Percentiles rank a stretch among this genome's conserved stretches.
Conservation (phyloP, 2,797 vertebrate species). For the Lophius americanus region DNA sequence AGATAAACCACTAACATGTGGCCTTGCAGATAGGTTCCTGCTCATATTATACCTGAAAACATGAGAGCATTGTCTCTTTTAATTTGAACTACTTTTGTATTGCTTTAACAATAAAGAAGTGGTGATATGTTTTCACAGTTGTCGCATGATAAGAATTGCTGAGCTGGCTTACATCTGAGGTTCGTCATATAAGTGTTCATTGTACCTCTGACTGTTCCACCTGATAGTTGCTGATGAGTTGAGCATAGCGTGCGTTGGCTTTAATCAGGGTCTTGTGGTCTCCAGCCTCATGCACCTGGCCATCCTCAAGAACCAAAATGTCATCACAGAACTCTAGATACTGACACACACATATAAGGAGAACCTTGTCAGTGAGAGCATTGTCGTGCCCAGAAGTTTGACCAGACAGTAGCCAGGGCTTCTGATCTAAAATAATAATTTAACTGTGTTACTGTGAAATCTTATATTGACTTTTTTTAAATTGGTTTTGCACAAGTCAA, state of each 20-base stretch:
- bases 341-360: constrained; percentile 57
- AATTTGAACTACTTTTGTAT: not conserved
- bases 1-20: not conserved
- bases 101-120: constrained; percentile 4
- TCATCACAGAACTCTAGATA: constrained; percentile 88
- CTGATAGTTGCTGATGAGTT: constrained; percentile 81
- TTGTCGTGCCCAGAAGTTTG: not conserved
- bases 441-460: not conserved
- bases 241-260: constrained; percentile 76
- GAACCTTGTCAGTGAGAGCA: not conserved
- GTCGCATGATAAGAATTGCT: not conserved
- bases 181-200: not conserved
- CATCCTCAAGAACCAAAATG: constrained; percentile 84
- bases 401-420: not conserved
- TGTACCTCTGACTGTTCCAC: constrained; percentile 77
- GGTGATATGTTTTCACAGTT: not conserved
- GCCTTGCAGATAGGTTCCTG: not conserved
- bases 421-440: not conserved
- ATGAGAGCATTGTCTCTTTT: not conserved
- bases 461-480: not conserved
- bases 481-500: not conserved
- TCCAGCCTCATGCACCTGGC: constrained; percentile 82
- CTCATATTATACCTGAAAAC: not conserved
- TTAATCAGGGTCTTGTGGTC: constrained; percentile 80
- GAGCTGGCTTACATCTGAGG: not conserved